phyloP scores from a whole-genome alignment of 2,113 vertebrate genomes.

The Corythoichthys haematopterus region DNA sequence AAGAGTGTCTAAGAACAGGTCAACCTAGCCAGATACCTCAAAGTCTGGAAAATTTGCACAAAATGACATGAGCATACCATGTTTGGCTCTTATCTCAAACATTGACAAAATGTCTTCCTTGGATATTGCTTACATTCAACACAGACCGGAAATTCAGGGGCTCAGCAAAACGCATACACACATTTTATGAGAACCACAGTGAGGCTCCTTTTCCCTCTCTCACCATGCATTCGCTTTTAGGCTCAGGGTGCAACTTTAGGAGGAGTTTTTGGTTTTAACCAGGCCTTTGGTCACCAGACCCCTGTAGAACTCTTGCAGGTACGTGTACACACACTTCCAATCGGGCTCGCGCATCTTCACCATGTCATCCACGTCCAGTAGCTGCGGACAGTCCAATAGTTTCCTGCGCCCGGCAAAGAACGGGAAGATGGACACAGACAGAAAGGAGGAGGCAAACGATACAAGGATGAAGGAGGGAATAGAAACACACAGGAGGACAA shows the following conservation, averaged over 20 bases:
- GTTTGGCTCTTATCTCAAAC: conserved; percentile 44
- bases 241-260: conserved; percentile 73
- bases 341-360: conserved; percentile 98
- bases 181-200: conserved; percentile 21
- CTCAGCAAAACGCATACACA: not conserved
- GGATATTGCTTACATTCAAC: conserved; percentile 1
- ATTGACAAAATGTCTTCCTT: conserved; percentile 3
- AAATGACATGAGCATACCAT: conserved; percentile 32
- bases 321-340: conserved; percentile 99
- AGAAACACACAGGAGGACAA: not conserved
- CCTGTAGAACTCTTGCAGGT: conserved; percentile 99
- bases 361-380: conserved; percentile 99
- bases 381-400: conserved; percentile 94
- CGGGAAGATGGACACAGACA: conserved; percentile 22
- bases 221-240: conserved; percentile 68
- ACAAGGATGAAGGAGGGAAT: conserved; percentile 37
- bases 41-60: conserved; percentile 28
- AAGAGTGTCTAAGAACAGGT: conserved; percentile 56
- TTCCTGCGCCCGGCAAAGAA: conserved; percentile 75
- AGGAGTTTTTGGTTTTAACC: conserved; percentile 99
- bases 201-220: conserved; percentile 55
- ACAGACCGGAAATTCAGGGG: too few relatives aligned
- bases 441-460: conserved; percentile 21
- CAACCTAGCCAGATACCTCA: conserved; percentile 44
- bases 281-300: conserved; percentile 98